These are phyloP conservation scores for Chlorocebus sabaeus DNA, from an alignment of 2,113 vertebrate species.

Conservation along the genomic window DNA sequence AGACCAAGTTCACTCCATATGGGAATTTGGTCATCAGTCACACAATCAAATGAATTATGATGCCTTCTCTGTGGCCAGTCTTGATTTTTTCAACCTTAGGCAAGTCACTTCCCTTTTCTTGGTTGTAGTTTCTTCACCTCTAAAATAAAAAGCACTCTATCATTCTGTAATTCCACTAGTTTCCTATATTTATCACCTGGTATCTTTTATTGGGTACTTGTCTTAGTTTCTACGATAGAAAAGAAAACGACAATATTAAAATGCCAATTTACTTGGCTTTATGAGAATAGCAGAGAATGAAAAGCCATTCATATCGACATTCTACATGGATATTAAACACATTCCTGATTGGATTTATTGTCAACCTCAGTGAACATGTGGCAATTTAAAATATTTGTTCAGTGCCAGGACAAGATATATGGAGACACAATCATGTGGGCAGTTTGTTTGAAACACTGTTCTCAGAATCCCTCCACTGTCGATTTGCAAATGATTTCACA, in stretches of 20 bases:
- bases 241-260: slow-evolving; percentile 24
- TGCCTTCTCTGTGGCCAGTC: accelerated
- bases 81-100: not conserved
- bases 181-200: not conserved
- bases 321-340: not conserved
- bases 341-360: slow-evolving; percentile 24
- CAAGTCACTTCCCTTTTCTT: not conserved
- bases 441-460: not conserved
- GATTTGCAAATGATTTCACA: slow-evolving; percentile 11
- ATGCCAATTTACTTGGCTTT: slow-evolving; percentile 1
- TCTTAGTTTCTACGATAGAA: not conserved
- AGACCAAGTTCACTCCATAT: not conserved
- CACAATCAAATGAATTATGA: not conserved
- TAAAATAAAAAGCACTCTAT: not conserved
- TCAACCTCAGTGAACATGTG: not conserved
- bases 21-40: not conserved
- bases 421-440: not conserved
- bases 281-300: not conserved
- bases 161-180: not conserved
- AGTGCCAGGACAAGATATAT: not conserved
- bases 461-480: not conserved
- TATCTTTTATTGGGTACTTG: slow-evolving; percentile 2
- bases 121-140: not conserved
- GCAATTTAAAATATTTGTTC: slow-evolving; percentile 26
- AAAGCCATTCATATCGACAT: slow-evolving; percentile 34